Conservation (phyloP, 2,888 invertebrate genomes). For the Bellardia pandia region DNA sequence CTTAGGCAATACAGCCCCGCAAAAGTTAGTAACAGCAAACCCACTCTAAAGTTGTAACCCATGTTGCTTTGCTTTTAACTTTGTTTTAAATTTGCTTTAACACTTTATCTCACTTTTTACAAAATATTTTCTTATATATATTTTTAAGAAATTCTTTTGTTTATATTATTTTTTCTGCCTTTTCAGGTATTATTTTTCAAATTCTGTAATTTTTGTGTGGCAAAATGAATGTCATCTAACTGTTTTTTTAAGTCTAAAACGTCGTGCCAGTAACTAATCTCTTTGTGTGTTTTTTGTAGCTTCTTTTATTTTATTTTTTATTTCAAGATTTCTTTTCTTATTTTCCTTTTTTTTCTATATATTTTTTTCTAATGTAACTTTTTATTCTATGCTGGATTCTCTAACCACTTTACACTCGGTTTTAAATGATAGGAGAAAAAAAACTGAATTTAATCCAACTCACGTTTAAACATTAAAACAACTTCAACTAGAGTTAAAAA, state of each 20-base stretch:
- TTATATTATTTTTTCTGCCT: neutral
- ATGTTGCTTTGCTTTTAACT: slow-evolving; percentile 15
- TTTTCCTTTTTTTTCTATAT: slow-evolving; percentile 33
- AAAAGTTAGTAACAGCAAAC: slow-evolving; percentile 41
- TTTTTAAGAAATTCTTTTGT: neutral
- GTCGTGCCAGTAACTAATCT: slow-evolving; percentile 50
- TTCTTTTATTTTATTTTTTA: slow-evolving; percentile 20
- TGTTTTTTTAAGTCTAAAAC: slow-evolving; percentile 58
- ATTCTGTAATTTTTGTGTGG: slow-evolving; percentile 29
- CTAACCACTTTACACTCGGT: slow-evolving; percentile 62
- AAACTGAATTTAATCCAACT: slow-evolving; percentile 56
- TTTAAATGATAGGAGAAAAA: slow-evolving; percentile 16
- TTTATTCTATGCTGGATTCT: slow-evolving; percentile 34
- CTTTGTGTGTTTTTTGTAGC: slow-evolving; percentile 24
- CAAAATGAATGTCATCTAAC: slow-evolving; percentile 66
- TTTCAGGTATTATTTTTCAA: slow-evolving; percentile 46
- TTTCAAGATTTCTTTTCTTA: slow-evolving; percentile 25
- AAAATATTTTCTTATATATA: neutral
- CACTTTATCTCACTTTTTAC: neutral
- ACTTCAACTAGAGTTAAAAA: slow-evolving; percentile 35
- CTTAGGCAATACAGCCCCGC: slow-evolving; percentile 19
- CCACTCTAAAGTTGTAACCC: slow-evolving; percentile 46
- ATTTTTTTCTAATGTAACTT: slow-evolving; percentile 14
- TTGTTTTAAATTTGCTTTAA: neutral
- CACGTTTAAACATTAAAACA: slow-evolving; percentile 54